A percentile compares a stretch with the other conserved stretches of the same genome.
phyloP scores from a whole-genome alignment of 2,888 invertebrate genomes.

The Fissipunctia ypsillon region DNA sequence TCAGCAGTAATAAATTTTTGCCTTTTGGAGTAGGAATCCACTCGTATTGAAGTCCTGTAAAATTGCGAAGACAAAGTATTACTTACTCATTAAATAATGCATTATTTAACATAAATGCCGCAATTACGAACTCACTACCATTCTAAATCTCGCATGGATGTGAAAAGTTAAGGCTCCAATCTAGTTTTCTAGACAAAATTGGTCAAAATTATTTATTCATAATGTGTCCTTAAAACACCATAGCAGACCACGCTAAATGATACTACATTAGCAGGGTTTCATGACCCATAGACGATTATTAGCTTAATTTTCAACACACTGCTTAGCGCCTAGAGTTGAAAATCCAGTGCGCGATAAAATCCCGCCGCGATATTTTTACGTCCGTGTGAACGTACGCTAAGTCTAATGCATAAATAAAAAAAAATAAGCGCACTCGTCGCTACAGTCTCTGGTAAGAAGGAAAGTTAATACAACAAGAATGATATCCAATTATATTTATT shows the following conservation, averaged over 20 bases:
- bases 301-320: too few relatives aligned
- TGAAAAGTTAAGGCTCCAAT: not conserved
- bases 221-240: not conserved
- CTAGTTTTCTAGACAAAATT: not conserved
- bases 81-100: not conserved
- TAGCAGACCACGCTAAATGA: not conserved
- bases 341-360: too few relatives aligned
- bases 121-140: not conserved
- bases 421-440: not conserved
- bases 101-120: not conserved
- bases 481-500: not conserved
- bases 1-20: conserved; percentile 8
- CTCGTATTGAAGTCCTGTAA: conserved; percentile 3
- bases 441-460: not conserved
- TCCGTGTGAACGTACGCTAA: too few relatives aligned
- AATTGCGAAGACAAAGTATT: not conserved
- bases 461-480: conserved; percentile 1
- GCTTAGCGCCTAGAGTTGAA: too few relatives aligned
- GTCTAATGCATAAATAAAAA: not conserved
- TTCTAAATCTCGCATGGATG: not conserved
- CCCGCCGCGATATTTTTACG: too few relatives aligned
- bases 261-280: not conserved
- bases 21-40: conserved; percentile 6
- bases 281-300: not conserved
- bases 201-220: too few relatives aligned